These are phyloP conservation scores for Acestrorhynchus altus DNA, from an alignment of 2,797 vertebrate genomes.

Conservation along the genomic window DNA sequence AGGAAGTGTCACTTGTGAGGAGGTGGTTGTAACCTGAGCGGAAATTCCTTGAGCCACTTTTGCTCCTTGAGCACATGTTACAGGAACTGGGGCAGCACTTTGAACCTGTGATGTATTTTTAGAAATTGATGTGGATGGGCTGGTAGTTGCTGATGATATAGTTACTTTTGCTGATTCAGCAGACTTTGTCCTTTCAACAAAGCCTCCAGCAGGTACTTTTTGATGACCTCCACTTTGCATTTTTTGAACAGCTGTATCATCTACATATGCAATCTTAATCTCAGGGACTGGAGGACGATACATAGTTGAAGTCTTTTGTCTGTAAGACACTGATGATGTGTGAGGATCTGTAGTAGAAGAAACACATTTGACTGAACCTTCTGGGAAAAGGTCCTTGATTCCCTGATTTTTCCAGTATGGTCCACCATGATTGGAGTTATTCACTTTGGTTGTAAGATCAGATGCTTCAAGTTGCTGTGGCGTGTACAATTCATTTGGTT, in stretches of 20 bases:
- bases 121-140: conserved; percentile 39
- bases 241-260: conserved; percentile 66
- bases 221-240: conserved; percentile 69
- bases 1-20: conserved; percentile 21
- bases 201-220: conserved; percentile 71
- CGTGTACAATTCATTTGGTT: conserved; percentile 62
- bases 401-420: conserved; percentile 79
- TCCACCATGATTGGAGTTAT: conserved; percentile 68
- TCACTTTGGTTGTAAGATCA: conserved; percentile 80
- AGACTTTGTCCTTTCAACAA: conserved; percentile 71
- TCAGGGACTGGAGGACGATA: conserved; percentile 68
- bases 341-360: conserved; percentile 32
- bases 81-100: conserved; percentile 45
- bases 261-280: conserved; percentile 73
- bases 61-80: conserved; percentile 46
- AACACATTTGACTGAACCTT: conserved; percentile 30
- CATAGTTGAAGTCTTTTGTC: conserved; percentile 62
- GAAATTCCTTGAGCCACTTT: conserved; percentile 1
- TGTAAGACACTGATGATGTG: conserved; percentile 60
- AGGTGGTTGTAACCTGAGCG: conserved; percentile 16
- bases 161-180: conserved; percentile 62
- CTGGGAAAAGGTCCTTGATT: conserved; percentile 60
- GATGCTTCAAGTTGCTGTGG: conserved; percentile 73
- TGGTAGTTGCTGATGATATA: conserved; percentile 41
- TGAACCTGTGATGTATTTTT: conserved; percentile 53